Base-by-base conservation (phyloP, 23 tunicate species). In the Phallusia fumigata region DNA sequence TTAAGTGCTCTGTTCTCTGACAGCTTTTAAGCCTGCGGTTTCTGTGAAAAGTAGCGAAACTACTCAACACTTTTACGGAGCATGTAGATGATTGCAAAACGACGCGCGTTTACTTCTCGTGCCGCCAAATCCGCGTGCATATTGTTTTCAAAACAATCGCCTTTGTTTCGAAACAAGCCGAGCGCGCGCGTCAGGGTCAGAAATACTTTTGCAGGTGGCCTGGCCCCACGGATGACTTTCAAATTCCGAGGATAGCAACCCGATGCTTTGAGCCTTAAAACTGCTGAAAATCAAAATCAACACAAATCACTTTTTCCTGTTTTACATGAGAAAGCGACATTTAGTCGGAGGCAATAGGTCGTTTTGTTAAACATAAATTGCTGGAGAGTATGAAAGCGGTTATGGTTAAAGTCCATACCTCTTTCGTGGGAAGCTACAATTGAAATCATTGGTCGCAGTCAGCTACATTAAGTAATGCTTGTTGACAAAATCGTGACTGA, bases 101-200 rank as follows among this genome's bases (percentile, higher is more conserved):
- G n/a, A n/a, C 28, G 28, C 28, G 28, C 69, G 15, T 58, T 58
- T 13, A 24, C 69, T 24, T 1, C 18, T 58, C 16, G 16, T 16
- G 28, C 69, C 28, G 69, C 69, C 28, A 22, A 58, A 58, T 58
- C 69, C 69, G 28, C 69, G 69, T 24, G 26, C 69, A 58, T 58
- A 58, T 58, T 58, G 69, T 58, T 58, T 58, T 58, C 69, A 58
- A 58, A 58, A 58, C 69, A 58, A 58, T 58, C 69, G 26, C 69
- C 69, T 58, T 58, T 58, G 69, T 58, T 58, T 58, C 69, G 69
- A 58, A 58, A 58, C 69, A 58, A 58, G 16, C 69, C 28, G 15
- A 24, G 69, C 69, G 69, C 69, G 69, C 69, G 69, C 26, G 69
- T 58, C 69, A 24, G 69, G 69, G 69, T 58, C 28, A 58, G 3